phyloP scores from a whole-genome alignment of 2,888 invertebrate genomes.

The Drosophila rellima region DNA sequence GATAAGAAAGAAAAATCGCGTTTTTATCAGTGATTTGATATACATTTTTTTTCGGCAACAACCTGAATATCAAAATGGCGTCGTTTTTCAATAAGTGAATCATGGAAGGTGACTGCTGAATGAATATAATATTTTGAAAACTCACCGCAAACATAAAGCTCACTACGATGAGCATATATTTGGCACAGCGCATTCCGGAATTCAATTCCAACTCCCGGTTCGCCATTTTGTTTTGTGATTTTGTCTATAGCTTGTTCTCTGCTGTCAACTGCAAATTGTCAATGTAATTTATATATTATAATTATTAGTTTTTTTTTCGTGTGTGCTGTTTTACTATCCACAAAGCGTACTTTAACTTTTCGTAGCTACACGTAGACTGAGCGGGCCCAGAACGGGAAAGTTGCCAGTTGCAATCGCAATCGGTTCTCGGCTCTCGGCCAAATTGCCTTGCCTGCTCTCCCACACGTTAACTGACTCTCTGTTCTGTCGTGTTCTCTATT shows the following conservation, averaged over 20 bases:
- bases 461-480: slow-evolving; percentile 10
- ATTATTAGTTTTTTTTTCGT: slow-evolving; percentile 23
- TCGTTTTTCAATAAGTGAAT: slow-evolving; percentile 45
- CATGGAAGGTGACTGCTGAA: slow-evolving; percentile 19
- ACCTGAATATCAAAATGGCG: slow-evolving; percentile 51
- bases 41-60: not conserved
- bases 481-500: slow-evolving; percentile 1
- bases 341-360: slow-evolving; percentile 72
- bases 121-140: slow-evolving; percentile 58
- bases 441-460: slow-evolving; percentile 22
- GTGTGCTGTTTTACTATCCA: slow-evolving; percentile 25
- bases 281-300: slow-evolving; percentile 25
- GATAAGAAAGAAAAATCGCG: slow-evolving; percentile 38
- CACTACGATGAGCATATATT: slow-evolving; percentile 91
- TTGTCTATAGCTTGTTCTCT: slow-evolving; percentile 9
- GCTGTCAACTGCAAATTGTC: slow-evolving; percentile 36
- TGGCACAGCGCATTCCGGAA: slow-evolving; percentile 91
- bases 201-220: slow-evolving; percentile 86
- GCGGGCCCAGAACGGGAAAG: slow-evolving; percentile 51
- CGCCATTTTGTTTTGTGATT: slow-evolving; percentile 44
- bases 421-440: slow-evolving; percentile 59
- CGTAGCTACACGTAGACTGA: slow-evolving; percentile 72
- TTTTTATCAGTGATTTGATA: slow-evolving; percentile 37
- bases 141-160: slow-evolving; percentile 93
- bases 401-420: slow-evolving; percentile 57